These are phyloP conservation scores for Cricetomys ansorgei DNA, from an alignment of 2,113 vertebrate genomes.

Conservation along the genomic window DNA sequence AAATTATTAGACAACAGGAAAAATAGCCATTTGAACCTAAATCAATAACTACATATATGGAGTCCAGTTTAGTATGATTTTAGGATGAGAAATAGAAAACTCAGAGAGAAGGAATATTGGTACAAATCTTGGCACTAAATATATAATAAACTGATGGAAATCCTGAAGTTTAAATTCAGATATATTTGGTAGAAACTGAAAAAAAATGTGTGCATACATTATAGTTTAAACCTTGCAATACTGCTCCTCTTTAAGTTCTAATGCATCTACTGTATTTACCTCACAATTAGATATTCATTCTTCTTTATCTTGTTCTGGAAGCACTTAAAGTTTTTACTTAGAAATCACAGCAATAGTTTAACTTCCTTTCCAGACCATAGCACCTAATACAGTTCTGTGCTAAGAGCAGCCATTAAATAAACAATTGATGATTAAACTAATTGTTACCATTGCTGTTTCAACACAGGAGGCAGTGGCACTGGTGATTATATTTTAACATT, in stretches of 20 bases:
- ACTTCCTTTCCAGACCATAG: slow-evolving; percentile 68
- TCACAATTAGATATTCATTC: slow-evolving; percentile 73
- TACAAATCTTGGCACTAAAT: neutral
- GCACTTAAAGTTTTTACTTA: slow-evolving; percentile 66
- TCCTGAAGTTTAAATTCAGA: neutral
- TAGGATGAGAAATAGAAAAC: slow-evolving; percentile 11
- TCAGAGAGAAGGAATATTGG: neutral
- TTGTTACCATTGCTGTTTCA: slow-evolving; percentile 59
- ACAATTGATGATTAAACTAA: slow-evolving; percentile 72
- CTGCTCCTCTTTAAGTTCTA: neutral
- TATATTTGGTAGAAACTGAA: neutral
- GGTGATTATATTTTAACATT: slow-evolving; percentile 60
- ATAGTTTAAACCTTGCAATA: neutral
- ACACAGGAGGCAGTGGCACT: neutral
- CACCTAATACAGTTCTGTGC: slow-evolving; percentile 58
- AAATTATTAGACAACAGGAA: too few species aligned
- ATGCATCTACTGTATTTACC: neutral
- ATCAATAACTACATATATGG: too few species aligned
- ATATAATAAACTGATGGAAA: neutral
- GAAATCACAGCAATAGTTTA: slow-evolving; percentile 65
- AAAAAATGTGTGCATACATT: neutral
- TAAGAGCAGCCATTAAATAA: slow-evolving; percentile 70
- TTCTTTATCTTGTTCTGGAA: slow-evolving; percentile 74
- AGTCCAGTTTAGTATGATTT: neutral
- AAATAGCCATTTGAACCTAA: too few species aligned